These are phyloP conservation scores for Chrysolina americana DNA, from an alignment of 2,888 invertebrate species.

Conservation along the genomic window DNA sequence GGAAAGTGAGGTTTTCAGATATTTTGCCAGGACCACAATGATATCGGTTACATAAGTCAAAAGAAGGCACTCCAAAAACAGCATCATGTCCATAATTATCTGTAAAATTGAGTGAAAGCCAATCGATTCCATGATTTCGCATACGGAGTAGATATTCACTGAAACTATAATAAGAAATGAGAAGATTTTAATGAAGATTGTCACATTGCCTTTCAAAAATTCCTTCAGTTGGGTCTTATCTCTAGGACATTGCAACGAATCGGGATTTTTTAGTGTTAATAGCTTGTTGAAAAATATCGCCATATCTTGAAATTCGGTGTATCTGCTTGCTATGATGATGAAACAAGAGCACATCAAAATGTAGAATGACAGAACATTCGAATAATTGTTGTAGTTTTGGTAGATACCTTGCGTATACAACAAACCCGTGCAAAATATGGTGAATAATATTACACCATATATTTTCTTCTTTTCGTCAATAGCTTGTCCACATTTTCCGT, in stretches of 20 bases:
- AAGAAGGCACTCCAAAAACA: constrained; percentile 35
- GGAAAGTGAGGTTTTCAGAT: constrained; percentile 21
- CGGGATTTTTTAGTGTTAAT: constrained; percentile 8
- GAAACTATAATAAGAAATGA: neutral
- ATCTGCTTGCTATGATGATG: constrained; percentile 27
- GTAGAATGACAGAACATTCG: constrained; percentile 7
- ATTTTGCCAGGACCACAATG: constrained; percentile 11
- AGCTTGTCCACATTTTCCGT: neutral
- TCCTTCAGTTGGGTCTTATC: neutral
- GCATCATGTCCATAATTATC: constrained; percentile 30
- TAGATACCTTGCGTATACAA: constrained; percentile 13
- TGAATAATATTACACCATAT: constrained; percentile 29
- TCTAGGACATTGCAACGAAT: neutral
- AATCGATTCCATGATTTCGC: neutral
- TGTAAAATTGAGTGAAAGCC: constrained; percentile 3
- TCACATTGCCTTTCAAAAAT: constrained; percentile 12
- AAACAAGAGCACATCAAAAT: constrained; percentile 23
- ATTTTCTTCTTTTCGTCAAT: constrained; percentile 32
- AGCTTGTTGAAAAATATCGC: constrained; percentile 24
- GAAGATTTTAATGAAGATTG: neutral
- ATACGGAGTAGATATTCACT: constrained; percentile 18
- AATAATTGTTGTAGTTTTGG: neutral
- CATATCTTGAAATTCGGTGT: constrained; percentile 32
- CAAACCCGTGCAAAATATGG: constrained; percentile 25
- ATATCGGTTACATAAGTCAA: constrained; percentile 27